phyloP scores from a whole-genome alignment of 2,113 vertebrate species.

The Stomatorhinus ivindoensis region DNA sequence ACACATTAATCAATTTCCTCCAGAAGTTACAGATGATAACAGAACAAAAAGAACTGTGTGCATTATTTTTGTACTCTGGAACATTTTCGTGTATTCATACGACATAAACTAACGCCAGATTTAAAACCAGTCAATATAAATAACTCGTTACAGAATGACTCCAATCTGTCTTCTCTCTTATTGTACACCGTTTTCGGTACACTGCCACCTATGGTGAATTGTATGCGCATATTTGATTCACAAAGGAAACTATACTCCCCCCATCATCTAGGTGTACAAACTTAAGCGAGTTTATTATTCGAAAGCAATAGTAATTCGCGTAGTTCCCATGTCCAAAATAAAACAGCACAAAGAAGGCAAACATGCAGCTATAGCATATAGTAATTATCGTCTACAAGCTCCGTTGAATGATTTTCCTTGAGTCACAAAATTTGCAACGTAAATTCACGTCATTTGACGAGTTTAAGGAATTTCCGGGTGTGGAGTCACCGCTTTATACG shows the following conservation, averaged over 20 bases:
- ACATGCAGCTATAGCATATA: neutral
- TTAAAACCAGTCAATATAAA: neutral
- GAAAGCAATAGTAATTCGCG: neutral
- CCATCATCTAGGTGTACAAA: neutral
- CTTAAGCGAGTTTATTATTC: neutral
- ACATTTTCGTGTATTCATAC: neutral
- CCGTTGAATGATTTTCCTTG: neutral
- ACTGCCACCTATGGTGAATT: neutral
- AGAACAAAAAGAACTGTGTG: neutral
- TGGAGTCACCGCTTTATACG: neutral
- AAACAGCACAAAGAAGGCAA: neutral
- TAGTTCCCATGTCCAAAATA: neutral
- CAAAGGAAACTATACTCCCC: neutral
- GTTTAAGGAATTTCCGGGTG: slow-evolving; percentile 31
- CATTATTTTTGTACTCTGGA: neutral
- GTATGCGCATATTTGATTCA: neutral
- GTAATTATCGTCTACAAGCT: neutral
- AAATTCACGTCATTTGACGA: slow-evolving; percentile 75
- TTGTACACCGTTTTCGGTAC: neutral
- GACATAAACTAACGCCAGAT: neutral
- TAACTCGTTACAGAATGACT: neutral
- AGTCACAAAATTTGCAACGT: neutral
- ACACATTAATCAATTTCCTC: neutral
- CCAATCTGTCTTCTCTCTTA: neutral
- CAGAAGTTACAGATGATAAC: neutral